Conservation (phyloP, 2,113 vertebrate species). For the Phaetusa simplex region DNA sequence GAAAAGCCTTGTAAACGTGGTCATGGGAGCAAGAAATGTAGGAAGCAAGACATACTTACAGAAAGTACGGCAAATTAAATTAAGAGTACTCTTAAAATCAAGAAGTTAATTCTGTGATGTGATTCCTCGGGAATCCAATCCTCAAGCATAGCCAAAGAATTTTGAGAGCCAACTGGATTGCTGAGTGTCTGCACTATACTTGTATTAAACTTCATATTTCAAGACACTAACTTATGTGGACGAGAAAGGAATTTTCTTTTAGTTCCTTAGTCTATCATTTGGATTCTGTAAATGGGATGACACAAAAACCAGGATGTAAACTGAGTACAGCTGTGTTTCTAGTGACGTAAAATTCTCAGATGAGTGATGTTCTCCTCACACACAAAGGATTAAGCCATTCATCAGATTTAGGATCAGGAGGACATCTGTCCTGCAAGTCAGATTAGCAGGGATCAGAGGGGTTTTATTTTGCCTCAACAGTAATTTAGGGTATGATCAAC, state of each 20-base stretch:
- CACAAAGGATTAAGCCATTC: slow-evolving; percentile 51
- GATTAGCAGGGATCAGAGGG: slow-evolving; percentile 59
- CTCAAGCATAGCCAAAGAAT: neutral
- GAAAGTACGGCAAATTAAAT: neutral
- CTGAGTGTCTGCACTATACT: neutral
- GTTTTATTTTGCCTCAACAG: slow-evolving; percentile 45
- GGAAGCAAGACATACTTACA: neutral
- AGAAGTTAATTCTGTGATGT: neutral
- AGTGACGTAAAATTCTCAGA: slow-evolving; percentile 50
- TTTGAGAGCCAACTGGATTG: neutral
- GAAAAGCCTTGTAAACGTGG: neutral
- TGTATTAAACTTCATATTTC: neutral
- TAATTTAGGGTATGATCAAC: slow-evolving; percentile 53
- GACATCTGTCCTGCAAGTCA: slow-evolving; percentile 57
- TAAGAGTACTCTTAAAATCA: neutral
- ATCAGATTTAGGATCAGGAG: slow-evolving; percentile 35
- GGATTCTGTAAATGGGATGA: neutral
- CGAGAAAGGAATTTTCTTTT: slow-evolving; percentile 1
- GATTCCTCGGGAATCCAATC: neutral
- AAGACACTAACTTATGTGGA: neutral
- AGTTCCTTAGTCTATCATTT: neutral
- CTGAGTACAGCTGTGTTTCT: slow-evolving; percentile 46
- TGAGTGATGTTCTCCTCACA: slow-evolving; percentile 22
- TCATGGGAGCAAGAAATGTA: neutral
- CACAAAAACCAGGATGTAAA: slow-evolving; percentile 10